Base-by-base conservation (phyloP, 2,888 invertebrate species). In the Harpagoxenus sublaevis region DNA sequence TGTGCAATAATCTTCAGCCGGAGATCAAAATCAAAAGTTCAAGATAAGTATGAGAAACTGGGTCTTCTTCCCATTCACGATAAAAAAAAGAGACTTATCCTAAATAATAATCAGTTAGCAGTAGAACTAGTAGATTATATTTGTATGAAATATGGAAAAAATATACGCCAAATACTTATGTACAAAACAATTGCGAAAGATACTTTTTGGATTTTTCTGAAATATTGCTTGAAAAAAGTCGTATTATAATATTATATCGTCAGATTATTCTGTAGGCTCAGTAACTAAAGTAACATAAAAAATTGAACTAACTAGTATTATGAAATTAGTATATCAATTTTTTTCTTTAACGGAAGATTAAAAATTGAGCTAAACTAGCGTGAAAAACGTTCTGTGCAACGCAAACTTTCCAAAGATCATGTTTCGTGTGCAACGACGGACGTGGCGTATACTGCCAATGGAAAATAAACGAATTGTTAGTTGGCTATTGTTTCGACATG, bases 401-500 rank as follows among this genome's bases (percentile, higher is more conserved):
- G 15, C 3, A 39, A 55, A 45, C 18, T 45, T 55, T 66, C 5
- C 55, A 51, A 53, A 60, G 31, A 45, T 12, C n/a, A 9, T 3
- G 0, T 57, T 66, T 57, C 28, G 15, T 31, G 63, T 15, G 31
- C 23, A 77, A 65, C 65, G 66, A 45, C 31, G 42, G 35, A 5
- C 35, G 35, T 62, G 51, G 15, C 51, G 23, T 15, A 51, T 2
- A 0, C 63, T 57, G 65, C 23, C 35, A 31, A 68, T 55, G 77
- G 28, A 55, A 68, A 66, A 57, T 78, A 39, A 31, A 78, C 55
- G 68, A 78, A 53, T 66, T 51, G 66, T 39, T 51, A 65, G 53
- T 28, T 39, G 28, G 28, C 18, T 28, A 15, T 77, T 53, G 78
- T 78, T 68, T 45, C 45, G 55, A 55, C 42, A 57, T 48, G 55